These are phyloP conservation scores for Melanotus villosus DNA, from an alignment of 2,888 invertebrate genomes.

Conservation along the genomic window DNA sequence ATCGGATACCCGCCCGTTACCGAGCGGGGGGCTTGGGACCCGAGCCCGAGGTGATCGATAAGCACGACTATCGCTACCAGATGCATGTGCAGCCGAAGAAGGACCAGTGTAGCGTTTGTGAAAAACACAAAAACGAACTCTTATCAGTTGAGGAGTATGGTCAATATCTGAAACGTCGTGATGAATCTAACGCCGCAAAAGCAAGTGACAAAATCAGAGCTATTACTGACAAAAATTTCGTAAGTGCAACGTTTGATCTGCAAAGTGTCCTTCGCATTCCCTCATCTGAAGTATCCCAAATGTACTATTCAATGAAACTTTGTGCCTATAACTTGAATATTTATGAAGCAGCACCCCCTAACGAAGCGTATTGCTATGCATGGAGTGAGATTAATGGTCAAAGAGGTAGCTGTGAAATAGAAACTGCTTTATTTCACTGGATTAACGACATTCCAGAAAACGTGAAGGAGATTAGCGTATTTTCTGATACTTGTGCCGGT, in stretches of 20 bases:
- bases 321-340: constrained; percentile 56
- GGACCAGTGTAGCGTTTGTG: constrained; percentile 51
- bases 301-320: constrained; percentile 58
- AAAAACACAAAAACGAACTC: constrained; percentile 38
- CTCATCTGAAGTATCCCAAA: constrained; percentile 53
- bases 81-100: too few species aligned
- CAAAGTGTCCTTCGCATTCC: constrained; percentile 59
- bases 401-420: constrained; percentile 57
- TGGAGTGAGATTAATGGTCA: constrained; percentile 56
- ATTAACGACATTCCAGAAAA: constrained; percentile 36
- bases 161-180: constrained; percentile 48
- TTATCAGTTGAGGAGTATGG: constrained; percentile 32
- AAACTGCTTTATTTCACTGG: constrained; percentile 50
- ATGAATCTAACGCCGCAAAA: constrained; percentile 50
- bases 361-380: constrained; percentile 54
- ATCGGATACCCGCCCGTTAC: too few species aligned
- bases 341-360: constrained; percentile 55
- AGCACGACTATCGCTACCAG: too few species aligned
- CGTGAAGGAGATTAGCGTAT: constrained; percentile 41
- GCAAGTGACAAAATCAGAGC: constrained; percentile 47
- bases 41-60: too few species aligned
- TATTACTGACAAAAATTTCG: neutral
- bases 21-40: too few species aligned
- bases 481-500: constrained; percentile 52
- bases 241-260: constrained; percentile 54